phyloP scores from a whole-genome alignment of 1,140 invertebrate species.

The Conus betulinus region DNA sequence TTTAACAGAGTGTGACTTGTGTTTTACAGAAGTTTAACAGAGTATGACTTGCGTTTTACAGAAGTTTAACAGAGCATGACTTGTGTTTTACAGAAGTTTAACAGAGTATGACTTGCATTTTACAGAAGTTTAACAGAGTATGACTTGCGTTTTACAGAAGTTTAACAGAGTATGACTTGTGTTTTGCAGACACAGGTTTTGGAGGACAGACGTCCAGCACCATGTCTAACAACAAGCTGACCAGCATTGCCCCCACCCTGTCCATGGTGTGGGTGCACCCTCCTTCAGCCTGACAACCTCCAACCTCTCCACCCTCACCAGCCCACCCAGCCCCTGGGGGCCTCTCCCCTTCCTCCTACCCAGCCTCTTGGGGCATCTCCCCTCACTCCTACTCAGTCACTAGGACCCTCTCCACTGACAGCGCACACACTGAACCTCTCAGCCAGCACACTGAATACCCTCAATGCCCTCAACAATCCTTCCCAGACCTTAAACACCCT shows the following conservation, averaged over 20 bases:
- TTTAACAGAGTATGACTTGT: neutral
- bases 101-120: too few relatives aligned
- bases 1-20: too few relatives aligned
- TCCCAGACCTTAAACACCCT: slow-evolving; percentile 14
- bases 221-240: slow-evolving; percentile 22
- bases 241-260: slow-evolving; percentile 11
- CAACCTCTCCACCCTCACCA: slow-evolving; percentile 21
- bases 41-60: too few relatives aligned
- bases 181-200: slow-evolving; percentile 16
- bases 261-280: neutral
- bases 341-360: neutral
- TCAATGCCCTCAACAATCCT: neutral
- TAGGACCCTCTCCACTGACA: too few relatives aligned
- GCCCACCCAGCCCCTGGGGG: neutral
- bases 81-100: slow-evolving; percentile 1
- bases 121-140: too few relatives aligned
- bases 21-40: too few relatives aligned
- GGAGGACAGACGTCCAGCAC: neutral
- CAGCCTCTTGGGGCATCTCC: neutral
- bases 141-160: too few relatives aligned
- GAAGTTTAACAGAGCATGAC: too few relatives aligned
- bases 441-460: slow-evolving; percentile 27
- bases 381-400: neutral
- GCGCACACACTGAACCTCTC: neutral
- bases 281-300: slow-evolving; percentile 1